phyloP scores from a whole-genome alignment of 1,140 invertebrate genomes.

The Cyphomyrmex costatus region DNA sequence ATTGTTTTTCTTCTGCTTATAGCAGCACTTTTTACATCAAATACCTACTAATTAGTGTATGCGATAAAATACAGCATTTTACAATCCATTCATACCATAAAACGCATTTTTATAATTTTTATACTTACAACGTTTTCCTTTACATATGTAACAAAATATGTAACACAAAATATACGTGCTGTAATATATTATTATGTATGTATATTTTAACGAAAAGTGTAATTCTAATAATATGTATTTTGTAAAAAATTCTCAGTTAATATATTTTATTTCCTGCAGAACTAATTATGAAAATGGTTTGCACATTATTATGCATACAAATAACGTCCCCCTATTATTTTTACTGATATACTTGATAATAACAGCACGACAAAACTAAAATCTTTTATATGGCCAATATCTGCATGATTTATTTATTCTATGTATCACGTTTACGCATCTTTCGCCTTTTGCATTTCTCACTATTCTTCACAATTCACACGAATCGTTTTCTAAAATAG shows the following conservation, averaged over 20 bases:
- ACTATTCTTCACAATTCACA: background rate
- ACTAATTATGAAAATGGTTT: background rate
- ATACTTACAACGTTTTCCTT: too few species aligned
- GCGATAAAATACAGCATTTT: too few species aligned
- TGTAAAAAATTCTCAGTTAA: background rate
- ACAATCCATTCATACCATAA: too few species aligned
- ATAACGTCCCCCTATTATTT: background rate
- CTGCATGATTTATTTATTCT: background rate
- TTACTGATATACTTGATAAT: background rate
- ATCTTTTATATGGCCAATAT: background rate
- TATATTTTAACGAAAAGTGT: background rate
- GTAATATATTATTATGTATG: background rate
- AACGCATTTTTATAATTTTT: too few species aligned
- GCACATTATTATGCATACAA: too few species aligned
- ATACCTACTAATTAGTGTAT: too few species aligned
- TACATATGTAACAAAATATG: too few species aligned
- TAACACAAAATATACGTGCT: background rate
- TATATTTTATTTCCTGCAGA: background rate
- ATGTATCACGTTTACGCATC: background rate
- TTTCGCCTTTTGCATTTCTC: background rate
- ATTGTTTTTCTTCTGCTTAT: too few species aligned
- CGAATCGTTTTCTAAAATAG: conserved; percentile 20
- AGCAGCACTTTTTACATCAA: too few species aligned
- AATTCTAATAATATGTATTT: conserved; percentile 7
- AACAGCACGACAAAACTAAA: background rate